These are phyloP conservation scores for Alexandromys fortis DNA, from an alignment of 2,113 vertebrate species.

Conservation along the genomic window DNA sequence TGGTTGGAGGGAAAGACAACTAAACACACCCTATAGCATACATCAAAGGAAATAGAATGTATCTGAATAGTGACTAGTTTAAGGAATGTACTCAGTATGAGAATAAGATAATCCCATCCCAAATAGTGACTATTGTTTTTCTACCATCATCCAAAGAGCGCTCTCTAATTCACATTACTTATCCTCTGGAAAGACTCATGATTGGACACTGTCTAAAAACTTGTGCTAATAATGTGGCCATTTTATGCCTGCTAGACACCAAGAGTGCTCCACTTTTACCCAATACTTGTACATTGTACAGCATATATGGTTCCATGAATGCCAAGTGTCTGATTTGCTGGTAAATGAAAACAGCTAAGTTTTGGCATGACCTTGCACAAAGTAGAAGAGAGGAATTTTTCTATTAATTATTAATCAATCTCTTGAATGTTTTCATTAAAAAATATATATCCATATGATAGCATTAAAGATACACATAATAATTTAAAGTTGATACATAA, in stretches of 20 bases:
- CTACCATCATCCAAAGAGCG: not conserved
- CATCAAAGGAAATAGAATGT: not conserved
- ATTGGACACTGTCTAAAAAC: conserved; percentile 1
- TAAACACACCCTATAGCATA: conserved; percentile 35
- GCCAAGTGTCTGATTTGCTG: not conserved
- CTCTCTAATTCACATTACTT: too few species aligned
- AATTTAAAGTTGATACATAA: conserved; percentile 12
- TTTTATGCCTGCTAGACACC: not conserved
- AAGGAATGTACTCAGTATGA: not conserved
- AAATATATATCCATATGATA: not conserved
- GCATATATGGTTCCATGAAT: conserved; percentile 12
- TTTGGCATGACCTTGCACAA: not conserved
- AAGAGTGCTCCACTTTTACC: not conserved
- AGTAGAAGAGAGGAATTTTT: conserved; percentile 1
- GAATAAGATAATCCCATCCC: not conserved
- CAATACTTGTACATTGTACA: not conserved
- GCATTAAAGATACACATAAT: not conserved
- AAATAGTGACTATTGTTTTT: not conserved
- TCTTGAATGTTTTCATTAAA: not conserved
- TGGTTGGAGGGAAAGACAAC: conserved; percentile 15
- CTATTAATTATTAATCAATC: not conserved
- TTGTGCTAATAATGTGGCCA: not conserved
- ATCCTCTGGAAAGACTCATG: not conserved
- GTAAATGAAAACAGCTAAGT: conserved; percentile 38
- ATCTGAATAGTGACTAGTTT: not conserved